phyloP scores from a whole-genome alignment of 2,888 invertebrate genomes.

The Phania funesta region DNA sequence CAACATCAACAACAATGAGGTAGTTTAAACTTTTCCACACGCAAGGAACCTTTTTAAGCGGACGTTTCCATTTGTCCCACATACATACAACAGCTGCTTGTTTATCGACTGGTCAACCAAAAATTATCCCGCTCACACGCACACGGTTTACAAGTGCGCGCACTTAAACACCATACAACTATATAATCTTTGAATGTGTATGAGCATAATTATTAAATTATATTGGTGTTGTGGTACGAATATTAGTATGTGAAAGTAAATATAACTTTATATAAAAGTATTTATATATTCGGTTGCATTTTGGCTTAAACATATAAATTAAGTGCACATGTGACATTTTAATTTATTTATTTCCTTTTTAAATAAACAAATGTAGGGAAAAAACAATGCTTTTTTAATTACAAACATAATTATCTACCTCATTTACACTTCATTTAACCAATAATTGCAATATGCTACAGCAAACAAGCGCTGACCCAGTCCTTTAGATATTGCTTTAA shows the following conservation, averaged over 20 bases:
- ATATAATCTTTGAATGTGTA: neutral
- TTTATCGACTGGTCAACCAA: constrained; percentile 63
- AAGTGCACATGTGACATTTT: constrained; percentile 62
- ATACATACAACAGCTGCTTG: constrained; percentile 53
- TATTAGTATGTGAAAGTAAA: constrained; percentile 19
- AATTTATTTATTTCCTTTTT: constrained; percentile 50
- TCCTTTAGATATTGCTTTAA: too few species aligned
- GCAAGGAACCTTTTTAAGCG: neutral
- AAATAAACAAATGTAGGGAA: constrained; percentile 18
- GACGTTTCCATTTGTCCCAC: constrained; percentile 4
- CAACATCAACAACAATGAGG: constrained; percentile 2
- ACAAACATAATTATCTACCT: constrained; percentile 6
- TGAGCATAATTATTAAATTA: constrained; percentile 38
- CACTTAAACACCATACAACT: neutral
- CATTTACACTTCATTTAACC: constrained; percentile 25
- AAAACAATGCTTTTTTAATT: neutral
- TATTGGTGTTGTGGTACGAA: constrained; percentile 21
- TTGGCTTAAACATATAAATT: constrained; percentile 54
- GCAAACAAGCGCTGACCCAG: neutral
- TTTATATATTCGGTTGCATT: neutral
- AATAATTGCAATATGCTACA: neutral
- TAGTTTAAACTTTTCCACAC: constrained; percentile 7
- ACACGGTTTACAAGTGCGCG: neutral
- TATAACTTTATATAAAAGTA: constrained; percentile 3
- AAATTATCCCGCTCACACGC: constrained; percentile 35